Percentiles rank a stretch among this genome's conserved stretches.
phyloP scores from a whole-genome alignment of 2,888 invertebrate genomes.

The Nomada fucata region DNA sequence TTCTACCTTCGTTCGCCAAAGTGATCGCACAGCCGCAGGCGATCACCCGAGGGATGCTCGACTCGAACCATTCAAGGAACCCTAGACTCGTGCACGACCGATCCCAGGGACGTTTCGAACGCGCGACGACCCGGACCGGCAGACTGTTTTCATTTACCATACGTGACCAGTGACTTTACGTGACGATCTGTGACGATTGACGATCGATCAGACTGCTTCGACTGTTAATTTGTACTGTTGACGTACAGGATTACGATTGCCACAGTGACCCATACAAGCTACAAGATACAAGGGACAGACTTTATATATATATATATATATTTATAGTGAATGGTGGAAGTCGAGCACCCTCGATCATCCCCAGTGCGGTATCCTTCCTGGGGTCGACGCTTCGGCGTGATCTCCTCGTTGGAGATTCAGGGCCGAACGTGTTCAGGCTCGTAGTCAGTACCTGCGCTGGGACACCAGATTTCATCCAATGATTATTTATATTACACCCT shows the following conservation, averaged over 20 bases:
- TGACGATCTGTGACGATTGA: conserved; percentile 43
- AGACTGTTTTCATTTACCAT: neutral
- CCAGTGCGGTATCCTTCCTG: conserved; percentile 58
- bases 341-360: conserved; percentile 55
- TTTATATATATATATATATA: conserved; percentile 11
- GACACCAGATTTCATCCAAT: conserved; percentile 68
- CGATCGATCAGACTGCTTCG: conserved; percentile 19
- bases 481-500: conserved; percentile 73
- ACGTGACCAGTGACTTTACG: conserved; percentile 58
- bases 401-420: conserved; percentile 1
- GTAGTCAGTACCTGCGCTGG: conserved; percentile 70
- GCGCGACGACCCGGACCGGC: neutral
- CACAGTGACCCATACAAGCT: conserved; percentile 29
- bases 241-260: conserved; percentile 15
- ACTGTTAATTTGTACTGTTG: neutral
- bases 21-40: conserved; percentile 56
- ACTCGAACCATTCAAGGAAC: conserved; percentile 39
- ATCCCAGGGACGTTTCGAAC: neutral
- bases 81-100: conserved; percentile 22
- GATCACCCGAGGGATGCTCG: conserved; percentile 62
- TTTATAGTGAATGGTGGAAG: conserved; percentile 53
- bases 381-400: conserved; percentile 47
- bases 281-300: conserved; percentile 18
- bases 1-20: conserved; percentile 68
- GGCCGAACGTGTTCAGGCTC: conserved; percentile 50